Percentiles rank a stretch among this genome's conserved stretches.
phyloP scores from a whole-genome alignment of 2,113 vertebrate genomes.

The Anolis sagrei region DNA sequence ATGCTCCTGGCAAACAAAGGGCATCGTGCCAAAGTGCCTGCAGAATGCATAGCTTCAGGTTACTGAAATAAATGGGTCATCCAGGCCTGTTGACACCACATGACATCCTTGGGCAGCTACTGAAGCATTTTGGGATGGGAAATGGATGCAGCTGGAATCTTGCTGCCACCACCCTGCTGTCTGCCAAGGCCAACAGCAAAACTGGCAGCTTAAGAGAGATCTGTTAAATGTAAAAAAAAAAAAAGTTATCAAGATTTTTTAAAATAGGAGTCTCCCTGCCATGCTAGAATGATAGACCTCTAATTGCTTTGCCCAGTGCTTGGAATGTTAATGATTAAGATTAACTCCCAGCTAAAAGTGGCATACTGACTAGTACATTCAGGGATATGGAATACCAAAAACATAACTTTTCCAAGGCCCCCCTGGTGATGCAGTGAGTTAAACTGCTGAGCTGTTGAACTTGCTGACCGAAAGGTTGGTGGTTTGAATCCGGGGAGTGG shows the following conservation, averaged over 20 bases:
- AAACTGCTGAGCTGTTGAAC: no score
- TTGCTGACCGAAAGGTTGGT: no score
- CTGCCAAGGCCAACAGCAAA: background rate
- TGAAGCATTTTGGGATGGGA: background rate
- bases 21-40: background rate
- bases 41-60: background rate
- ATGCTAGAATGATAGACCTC: background rate
- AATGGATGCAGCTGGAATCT: background rate
- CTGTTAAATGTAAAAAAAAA: background rate
- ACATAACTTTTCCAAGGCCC: no score
- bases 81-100: background rate
- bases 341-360: no score
- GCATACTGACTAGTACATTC: no score
- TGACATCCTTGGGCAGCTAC: background rate
- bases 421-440: no score
- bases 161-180: background rate
- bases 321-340: no score
- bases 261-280: background rate
- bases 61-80: background rate
- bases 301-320: no score
- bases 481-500: no score
- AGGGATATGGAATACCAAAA: no score
- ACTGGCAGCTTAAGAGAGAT: background rate
- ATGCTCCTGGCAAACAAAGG: no score
- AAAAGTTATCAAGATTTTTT: background rate